Base-by-base conservation (phyloP, 1,140 invertebrate genomes). In the Zaprionus lachaisei region DNA sequence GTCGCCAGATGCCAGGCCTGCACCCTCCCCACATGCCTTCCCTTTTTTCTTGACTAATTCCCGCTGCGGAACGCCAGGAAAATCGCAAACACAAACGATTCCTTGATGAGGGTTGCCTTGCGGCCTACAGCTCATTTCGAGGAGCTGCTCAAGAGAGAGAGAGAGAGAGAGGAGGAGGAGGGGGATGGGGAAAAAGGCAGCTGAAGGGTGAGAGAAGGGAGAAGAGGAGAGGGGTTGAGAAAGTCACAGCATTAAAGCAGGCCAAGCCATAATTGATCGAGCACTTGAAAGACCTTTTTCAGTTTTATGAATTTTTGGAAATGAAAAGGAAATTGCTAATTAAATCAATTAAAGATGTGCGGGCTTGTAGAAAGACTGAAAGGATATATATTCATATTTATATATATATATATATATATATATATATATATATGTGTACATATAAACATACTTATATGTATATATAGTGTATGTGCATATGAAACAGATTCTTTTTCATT, bases 101-200 rank as follows among this genome's bases (percentile, higher is more conserved):
- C 17, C 47, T 26, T 62, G 72, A 70, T 34, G 49, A 70, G 71
- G 71, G 71, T 73, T 73, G 44, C 15, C 14, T 68, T 51, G 17
- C 55, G 49, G 44, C 64, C 56, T 49, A 12, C 41, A 60, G 55
- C 57, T 67, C n/a, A 5, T 64, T 61, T 65, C 49, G 55, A 71
- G 68, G 12, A 47, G 26, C 24, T 31, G 44, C 41, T 20, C 24
- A 28, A n/a, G 5, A 4, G n/a, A 63, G 12, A 20, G 9, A 14
- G 44, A 28, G 61, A 20, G 28, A 1, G n/a, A 49, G 26, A 34
- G 41, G 3, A 17, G 14, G 26, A 11, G 47, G 37, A 22, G 24
- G 44, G 44, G 31, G n/a, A 49, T 3, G 7, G 17, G 2, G n/a
- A 15, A 9, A 6, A 24, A 17, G 12, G 14, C 1, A 54, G 20